Percentiles rank a stretch among this genome's conserved stretches.
These are phyloP conservation scores for Chlorodrepanis virens DNA, from an alignment of 2,113 vertebrate species.

Conservation along the genomic window DNA sequence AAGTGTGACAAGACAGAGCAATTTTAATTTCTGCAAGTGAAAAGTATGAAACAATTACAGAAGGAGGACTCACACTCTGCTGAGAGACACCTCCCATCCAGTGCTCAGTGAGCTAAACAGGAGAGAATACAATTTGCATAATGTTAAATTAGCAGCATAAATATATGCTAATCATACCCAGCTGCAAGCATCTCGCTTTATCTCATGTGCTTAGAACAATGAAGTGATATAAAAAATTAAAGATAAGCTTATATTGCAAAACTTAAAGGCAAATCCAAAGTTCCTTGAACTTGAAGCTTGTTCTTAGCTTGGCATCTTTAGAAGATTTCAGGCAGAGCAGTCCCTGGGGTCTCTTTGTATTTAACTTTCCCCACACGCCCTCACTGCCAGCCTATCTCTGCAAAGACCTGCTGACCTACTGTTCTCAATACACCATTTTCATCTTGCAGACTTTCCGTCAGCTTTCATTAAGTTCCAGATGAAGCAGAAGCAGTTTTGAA, in stretches of 20 bases:
- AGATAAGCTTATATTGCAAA: background rate
- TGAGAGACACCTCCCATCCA: background rate
- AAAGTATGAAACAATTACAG: background rate
- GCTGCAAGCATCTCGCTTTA: background rate
- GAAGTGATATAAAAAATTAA: background rate
- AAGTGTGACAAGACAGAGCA: background rate
- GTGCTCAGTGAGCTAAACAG: background rate
- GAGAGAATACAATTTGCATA: background rate
- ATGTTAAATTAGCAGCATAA: background rate
- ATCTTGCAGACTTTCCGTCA: background rate
- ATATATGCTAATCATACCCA: conserved; percentile 1
- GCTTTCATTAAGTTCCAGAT: background rate
- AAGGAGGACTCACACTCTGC: background rate
- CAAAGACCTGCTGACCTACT: background rate
- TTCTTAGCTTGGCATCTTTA: background rate
- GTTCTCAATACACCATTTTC: background rate
- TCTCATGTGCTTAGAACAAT: background rate
- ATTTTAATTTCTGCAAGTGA: background rate
- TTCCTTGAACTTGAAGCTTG: background rate
- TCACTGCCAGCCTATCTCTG: background rate
- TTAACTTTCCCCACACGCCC: background rate
- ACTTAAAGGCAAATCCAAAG: background rate
- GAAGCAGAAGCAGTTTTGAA: background rate
- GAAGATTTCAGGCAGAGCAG: background rate
- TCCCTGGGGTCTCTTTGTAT: background rate